phyloP scores from a whole-genome alignment of 1,140 invertebrate genomes.

The Drosophila erecta region DNA sequence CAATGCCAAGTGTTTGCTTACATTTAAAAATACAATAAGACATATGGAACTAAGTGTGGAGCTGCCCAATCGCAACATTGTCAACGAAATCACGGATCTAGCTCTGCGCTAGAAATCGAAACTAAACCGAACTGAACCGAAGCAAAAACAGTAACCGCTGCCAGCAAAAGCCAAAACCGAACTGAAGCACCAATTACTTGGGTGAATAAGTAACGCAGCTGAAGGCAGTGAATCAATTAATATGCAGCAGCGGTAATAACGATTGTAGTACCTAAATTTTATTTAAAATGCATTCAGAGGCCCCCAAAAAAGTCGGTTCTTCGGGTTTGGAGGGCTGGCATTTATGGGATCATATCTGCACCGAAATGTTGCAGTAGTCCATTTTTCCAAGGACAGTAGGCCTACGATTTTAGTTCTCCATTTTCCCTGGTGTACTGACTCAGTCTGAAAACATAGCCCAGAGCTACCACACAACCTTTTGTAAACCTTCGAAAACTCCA shows the following conservation, averaged over 20 bases:
- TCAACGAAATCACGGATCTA: constrained; percentile 41
- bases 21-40: constrained; percentile 47
- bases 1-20: constrained; percentile 46
- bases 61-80: constrained; percentile 54
- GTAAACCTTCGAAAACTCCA: background rate
- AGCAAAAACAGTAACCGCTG: constrained; percentile 45
- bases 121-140: constrained; percentile 22
- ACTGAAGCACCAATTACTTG: constrained; percentile 39
- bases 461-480: constrained; percentile 6
- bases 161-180: constrained; percentile 46
- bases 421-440: background rate
- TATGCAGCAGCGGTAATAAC: constrained; percentile 57
- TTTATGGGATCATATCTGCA: constrained; percentile 1
- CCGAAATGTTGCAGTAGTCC: background rate
- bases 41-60: constrained; percentile 53
- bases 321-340: background rate
- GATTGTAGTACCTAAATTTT: constrained; percentile 55
- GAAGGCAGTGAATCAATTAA: constrained; percentile 63
- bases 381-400: constrained; percentile 12
- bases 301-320: constrained; percentile 17
- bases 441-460: constrained; percentile 7
- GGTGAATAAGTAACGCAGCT: constrained; percentile 31
- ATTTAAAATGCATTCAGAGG: constrained; percentile 40
- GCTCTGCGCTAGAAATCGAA: constrained; percentile 19
- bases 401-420: background rate